Evolutionary conservation across 2,797 vertebrate species (phyloP).

Genomic region (Sebastes trivittatus): DNA sequence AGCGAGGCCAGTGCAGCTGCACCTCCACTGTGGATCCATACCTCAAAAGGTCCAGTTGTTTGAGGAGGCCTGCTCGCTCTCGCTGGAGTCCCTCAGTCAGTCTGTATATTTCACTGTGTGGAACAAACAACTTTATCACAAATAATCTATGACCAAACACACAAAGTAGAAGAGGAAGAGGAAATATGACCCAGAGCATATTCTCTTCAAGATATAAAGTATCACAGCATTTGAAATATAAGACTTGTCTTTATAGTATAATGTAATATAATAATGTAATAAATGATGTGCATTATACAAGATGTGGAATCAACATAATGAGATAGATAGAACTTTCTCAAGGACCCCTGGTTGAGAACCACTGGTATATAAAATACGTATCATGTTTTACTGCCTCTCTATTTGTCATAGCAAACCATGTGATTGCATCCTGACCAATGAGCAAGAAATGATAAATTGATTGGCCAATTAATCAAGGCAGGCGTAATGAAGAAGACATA

Average conservation of each 20-base stretch:
- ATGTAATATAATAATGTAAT: background rate
- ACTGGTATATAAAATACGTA: background rate
- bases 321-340: background rate
- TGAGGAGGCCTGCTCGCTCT: conserved; percentile 88
- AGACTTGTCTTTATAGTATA: background rate
- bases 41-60: conserved; percentile 94
- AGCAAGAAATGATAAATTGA: background rate
- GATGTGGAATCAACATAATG: background rate
- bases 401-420: background rate
- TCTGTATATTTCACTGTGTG: conserved; percentile 88
- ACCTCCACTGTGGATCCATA: conserved; percentile 38
- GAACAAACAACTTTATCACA: conserved; percentile 18
- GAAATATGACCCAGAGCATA: background rate
- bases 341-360: too few relatives aligned
- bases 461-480: background rate
- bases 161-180: too few relatives aligned
- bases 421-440: background rate
- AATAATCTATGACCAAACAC: background rate
- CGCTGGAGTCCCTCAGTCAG: conserved; percentile 90
- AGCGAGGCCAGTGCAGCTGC: background rate
- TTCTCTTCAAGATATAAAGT: background rate
- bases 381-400: background rate
- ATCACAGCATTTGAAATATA: background rate
- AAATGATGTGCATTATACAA: background rate
- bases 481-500: background rate